Percentiles rank a stretch among this genome's conserved stretches.
phyloP scores from a whole-genome alignment of 2,113 vertebrate species.

The Oceanodroma tethys region DNA sequence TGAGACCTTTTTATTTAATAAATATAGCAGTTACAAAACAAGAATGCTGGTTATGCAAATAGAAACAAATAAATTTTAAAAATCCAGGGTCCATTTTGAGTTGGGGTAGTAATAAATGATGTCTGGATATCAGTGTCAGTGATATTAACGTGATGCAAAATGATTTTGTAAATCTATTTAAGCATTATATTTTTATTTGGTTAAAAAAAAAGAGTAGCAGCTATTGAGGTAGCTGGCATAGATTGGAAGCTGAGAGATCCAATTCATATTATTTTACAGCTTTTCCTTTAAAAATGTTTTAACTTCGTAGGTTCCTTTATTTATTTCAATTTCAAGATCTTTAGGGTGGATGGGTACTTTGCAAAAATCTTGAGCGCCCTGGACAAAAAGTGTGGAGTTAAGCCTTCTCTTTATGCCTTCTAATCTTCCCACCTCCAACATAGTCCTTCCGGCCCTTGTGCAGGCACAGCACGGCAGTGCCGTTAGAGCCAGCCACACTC shows the following conservation, averaged over 20 bases:
- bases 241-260: background rate
- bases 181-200: background rate
- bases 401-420: background rate
- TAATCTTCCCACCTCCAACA: background rate
- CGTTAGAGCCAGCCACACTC: background rate
- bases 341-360: background rate
- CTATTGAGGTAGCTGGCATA: background rate
- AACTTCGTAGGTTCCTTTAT: background rate
- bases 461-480: background rate
- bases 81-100: background rate
- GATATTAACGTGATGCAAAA: background rate
- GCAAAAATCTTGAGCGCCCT: background rate
- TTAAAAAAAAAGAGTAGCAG: background rate
- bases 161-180: background rate
- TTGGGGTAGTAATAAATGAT: background rate
- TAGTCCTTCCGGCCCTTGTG: background rate
- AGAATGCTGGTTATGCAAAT: background rate
- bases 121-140: background rate
- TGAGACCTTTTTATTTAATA: background rate
- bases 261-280: background rate
- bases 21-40: background rate
- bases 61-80: background rate
- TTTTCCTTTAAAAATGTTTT: background rate
- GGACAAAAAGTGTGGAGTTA: background rate
- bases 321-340: background rate